Evolutionary conservation across 2,888 invertebrate species (phyloP).

Genomic region (Eumerus sabulonum): DNA sequence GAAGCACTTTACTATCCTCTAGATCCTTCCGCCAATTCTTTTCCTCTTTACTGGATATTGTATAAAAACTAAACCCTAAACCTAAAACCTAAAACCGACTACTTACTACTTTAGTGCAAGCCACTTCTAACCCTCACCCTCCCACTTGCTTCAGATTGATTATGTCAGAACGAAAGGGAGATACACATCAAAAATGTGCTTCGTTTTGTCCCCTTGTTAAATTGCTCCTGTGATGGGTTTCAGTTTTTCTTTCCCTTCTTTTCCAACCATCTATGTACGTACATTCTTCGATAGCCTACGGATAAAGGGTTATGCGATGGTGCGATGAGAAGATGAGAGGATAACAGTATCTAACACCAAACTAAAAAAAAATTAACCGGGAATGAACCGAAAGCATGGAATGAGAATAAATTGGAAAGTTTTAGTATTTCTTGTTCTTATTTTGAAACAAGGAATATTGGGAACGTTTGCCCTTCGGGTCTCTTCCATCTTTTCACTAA

Average conservation of each 20-base stretch:
- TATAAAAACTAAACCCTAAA: too few species aligned
- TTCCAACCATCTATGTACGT: constrained; percentile 31
- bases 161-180: constrained; percentile 46
- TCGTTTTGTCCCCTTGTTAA: constrained; percentile 17
- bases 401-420: constrained; percentile 45
- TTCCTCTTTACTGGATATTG: too few species aligned
- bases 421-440: constrained; percentile 23
- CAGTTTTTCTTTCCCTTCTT: constrained; percentile 13
- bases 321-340: constrained; percentile 36
- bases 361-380: too few species aligned
- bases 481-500: too few species aligned
- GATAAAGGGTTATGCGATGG: constrained; percentile 58
- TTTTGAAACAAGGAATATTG: constrained; percentile 37
- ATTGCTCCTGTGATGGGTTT: constrained; percentile 28
- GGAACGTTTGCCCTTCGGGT: constrained; percentile 57
- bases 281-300: constrained; percentile 48
- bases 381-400: constrained; percentile 18
- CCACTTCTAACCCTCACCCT: not conserved
- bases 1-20: too few species aligned
- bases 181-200: constrained; percentile 50
- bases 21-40: too few species aligned
- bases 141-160: constrained; percentile 46
- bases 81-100: constrained; percentile 17
- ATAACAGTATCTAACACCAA: constrained; percentile 37
- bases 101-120: not conserved